A percentile compares a stretch with the other conserved stretches of the same genome.
phyloP scores from a whole-genome alignment of 2,888 invertebrate genomes.

The Zhuqinia jingwanae region DNA sequence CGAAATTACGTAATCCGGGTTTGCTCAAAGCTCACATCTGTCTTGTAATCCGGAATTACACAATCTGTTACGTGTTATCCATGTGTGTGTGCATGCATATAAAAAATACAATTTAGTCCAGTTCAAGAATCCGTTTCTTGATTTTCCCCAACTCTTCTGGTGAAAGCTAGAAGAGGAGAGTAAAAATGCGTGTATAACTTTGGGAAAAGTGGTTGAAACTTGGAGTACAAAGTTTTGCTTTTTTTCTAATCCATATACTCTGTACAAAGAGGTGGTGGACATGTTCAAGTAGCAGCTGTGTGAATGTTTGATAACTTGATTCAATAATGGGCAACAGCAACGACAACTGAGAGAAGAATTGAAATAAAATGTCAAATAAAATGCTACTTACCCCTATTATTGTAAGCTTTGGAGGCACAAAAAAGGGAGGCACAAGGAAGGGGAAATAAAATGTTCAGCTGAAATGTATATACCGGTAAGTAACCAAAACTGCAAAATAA shows the following conservation, averaged over 20 bases:
- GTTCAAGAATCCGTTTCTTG: too few species aligned
- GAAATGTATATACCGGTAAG: too few species aligned
- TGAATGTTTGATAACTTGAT: constrained; percentile 22
- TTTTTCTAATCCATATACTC: too few species aligned
- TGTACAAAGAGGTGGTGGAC: neutral
- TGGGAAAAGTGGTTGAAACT: neutral
- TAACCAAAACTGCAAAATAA: too few species aligned
- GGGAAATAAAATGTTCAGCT: neutral
- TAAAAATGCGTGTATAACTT: neutral
- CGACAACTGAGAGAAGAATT: constrained; percentile 36
- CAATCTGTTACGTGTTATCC: too few species aligned
- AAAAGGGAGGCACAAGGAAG: neutral
- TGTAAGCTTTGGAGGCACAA: constrained; percentile 4
- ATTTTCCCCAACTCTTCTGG: too few species aligned
- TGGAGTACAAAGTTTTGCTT: too few species aligned
- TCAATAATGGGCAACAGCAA: constrained; percentile 12
- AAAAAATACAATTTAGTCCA: too few species aligned
- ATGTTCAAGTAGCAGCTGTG: neutral
- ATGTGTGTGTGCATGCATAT: too few species aligned
- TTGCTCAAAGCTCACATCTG: too few species aligned
- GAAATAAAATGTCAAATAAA: constrained; percentile 42
- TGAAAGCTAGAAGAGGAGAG: constrained; percentile 17
- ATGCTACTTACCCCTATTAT: constrained; percentile 23
- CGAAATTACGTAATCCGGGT: too few species aligned
- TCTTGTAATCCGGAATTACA: too few species aligned